Percentiles rank a stretch among this genome's conserved stretches.
Conservation (phyloP, 2,797 vertebrate genomes). For the Semaprochilodus insignis region DNA sequence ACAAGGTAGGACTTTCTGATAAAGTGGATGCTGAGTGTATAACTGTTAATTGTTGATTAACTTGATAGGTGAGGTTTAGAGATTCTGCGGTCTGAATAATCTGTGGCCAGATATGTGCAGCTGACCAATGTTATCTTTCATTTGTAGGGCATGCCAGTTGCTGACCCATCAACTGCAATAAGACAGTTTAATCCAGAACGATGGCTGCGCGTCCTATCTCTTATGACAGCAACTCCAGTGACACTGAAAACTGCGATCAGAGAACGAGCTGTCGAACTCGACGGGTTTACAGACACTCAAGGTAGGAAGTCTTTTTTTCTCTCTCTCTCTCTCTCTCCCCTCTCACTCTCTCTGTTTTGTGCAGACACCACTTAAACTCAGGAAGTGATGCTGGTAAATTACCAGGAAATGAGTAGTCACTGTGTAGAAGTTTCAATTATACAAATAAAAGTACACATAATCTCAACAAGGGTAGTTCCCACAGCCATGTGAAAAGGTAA, state of each 20-base stretch:
- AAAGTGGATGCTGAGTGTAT: background rate
- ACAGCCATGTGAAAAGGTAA: background rate
- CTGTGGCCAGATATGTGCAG: too few relatives aligned
- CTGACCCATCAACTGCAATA: conserved; percentile 15
- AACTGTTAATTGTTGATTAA: background rate
- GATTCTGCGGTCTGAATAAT: background rate
- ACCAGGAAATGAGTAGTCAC: background rate
- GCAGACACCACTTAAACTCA: background rate
- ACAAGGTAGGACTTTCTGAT: background rate
- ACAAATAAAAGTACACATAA: background rate
- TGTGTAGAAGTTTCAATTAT: background rate
- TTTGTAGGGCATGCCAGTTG: conserved; percentile 25
- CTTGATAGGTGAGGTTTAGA: background rate
- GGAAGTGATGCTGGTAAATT: background rate
- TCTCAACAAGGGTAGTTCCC: background rate
- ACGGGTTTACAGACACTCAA: conserved; percentile 86
- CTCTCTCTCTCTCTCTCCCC: too few relatives aligned
- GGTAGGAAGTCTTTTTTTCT: conserved; percentile 66
- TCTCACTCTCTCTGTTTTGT: background rate
- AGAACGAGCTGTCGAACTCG: conserved; percentile 86
- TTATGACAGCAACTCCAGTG: conserved; percentile 90
- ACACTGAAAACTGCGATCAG: conserved; percentile 88
- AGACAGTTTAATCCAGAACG: conserved; percentile 5
- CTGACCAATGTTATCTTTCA: background rate
- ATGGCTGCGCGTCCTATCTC: conserved; percentile 88